Evolutionary conservation across 2,797 vertebrate species (phyloP).

Genomic region (Karalla daura): DNA sequence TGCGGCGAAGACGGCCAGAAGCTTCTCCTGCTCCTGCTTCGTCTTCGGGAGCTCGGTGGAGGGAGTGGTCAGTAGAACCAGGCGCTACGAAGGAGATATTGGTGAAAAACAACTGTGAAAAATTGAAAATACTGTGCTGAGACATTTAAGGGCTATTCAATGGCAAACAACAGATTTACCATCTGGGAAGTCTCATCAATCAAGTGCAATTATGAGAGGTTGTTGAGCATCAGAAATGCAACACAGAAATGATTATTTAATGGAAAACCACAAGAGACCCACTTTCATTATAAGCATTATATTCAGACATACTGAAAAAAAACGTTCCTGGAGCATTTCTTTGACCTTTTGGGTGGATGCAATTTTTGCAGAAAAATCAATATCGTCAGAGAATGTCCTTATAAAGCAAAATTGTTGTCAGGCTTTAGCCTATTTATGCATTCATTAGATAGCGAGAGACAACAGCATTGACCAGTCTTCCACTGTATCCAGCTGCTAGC

Average conservation of each 20-base stretch:
- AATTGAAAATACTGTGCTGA: no score
- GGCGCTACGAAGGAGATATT: constrained; percentile 72
- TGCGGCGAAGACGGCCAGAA: constrained; percentile 71
- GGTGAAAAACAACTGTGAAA: background rate
- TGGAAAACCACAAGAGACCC: background rate
- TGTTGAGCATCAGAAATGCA: no score
- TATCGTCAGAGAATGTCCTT: background rate
- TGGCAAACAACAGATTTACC: no score
- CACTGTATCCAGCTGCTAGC: no score
- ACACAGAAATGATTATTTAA: no score
- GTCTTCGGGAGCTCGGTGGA: constrained; percentile 80
- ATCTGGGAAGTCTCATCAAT: no score
- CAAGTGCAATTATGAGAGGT: no score
- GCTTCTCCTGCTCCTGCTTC: constrained; percentile 75
- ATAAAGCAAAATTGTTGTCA: no score
- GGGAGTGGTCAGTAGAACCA: constrained; percentile 74
- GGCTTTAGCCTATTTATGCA: no score
- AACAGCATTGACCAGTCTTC: background rate
- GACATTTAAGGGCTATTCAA: no score
- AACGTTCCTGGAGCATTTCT: background rate
- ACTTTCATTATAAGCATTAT: background rate
- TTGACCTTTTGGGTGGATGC: background rate
- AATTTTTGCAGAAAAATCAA: background rate
- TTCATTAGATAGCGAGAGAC: no score
- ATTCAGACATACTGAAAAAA: background rate